Evolutionary conservation across 2,113 vertebrate species (phyloP).

Genomic region (Saguinus imperator): DNA sequence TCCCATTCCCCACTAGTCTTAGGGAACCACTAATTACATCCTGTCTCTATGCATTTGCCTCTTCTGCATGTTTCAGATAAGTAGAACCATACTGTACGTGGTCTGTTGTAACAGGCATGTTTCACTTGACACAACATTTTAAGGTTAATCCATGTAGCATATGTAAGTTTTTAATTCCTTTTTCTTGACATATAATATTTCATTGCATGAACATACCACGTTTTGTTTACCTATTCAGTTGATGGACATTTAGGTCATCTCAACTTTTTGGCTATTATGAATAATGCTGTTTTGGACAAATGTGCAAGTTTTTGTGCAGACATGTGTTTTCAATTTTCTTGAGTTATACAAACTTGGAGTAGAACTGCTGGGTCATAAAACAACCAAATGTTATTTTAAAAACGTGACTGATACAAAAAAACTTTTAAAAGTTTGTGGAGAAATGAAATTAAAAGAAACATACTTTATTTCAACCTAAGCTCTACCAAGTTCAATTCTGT

Average conservation of each 20-base stretch:
- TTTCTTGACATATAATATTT: background rate
- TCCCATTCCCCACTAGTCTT: background rate
- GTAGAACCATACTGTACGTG: background rate
- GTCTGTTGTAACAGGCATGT: background rate
- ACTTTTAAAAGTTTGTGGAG: background rate
- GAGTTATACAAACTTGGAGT: background rate
- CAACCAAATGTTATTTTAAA: slow-evolving; percentile 18
- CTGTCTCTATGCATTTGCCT: background rate
- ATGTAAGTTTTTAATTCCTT: background rate
- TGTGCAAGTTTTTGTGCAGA: background rate
- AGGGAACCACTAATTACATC: background rate
- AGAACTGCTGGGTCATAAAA: background rate
- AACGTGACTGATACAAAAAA: background rate
- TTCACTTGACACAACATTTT: background rate
- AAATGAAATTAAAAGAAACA: background rate
- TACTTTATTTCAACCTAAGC: background rate
- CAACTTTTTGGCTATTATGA: background rate
- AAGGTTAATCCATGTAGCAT: background rate
- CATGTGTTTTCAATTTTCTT: slow-evolving; percentile 16
- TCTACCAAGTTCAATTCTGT: background rate
- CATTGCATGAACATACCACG: background rate
- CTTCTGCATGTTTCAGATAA: background rate
- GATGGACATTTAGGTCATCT: background rate
- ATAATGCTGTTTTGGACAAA: background rate
- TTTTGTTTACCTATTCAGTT: background rate